phyloP scores from a whole-genome alignment of 2,888 invertebrate species.

The Agrochola lota region DNA sequence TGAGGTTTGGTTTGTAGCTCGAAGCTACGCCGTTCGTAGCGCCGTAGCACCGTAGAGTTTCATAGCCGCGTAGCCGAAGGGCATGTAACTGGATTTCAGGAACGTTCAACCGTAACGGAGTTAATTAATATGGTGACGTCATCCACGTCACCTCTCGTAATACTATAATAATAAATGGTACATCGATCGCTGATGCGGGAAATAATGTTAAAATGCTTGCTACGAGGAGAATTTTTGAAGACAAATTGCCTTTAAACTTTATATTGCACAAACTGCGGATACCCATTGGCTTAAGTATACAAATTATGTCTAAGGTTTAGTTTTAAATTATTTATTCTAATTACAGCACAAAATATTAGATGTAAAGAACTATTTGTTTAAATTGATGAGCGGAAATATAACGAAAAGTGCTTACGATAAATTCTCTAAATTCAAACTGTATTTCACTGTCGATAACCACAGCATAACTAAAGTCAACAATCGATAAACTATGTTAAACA shows the following conservation, averaged over 20 bases:
- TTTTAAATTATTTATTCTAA: no score
- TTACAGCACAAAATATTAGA: no score
- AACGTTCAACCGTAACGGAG: slow-evolving; percentile 58
- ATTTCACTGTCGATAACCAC: background rate
- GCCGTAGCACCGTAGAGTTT: slow-evolving; percentile 53
- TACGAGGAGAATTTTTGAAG: no score
- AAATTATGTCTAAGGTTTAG: no score
- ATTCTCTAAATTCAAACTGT: background rate
- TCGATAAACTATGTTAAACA: background rate
- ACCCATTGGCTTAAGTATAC: no score
- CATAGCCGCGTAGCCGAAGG: slow-evolving; percentile 66
- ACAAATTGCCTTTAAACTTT: no score
- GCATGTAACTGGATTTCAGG: slow-evolving; percentile 65
- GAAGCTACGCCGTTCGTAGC: slow-evolving; percentile 59
- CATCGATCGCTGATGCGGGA: slow-evolving; percentile 24
- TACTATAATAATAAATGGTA: slow-evolving; percentile 39
- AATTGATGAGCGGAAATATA: background rate
- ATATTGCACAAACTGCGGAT: no score
- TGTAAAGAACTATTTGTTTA: no score
- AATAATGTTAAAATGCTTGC: no score
- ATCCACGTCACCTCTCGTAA: slow-evolving; percentile 44
- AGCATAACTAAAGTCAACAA: background rate
- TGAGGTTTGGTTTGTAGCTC: slow-evolving; percentile 42
- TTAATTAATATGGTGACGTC: slow-evolving; percentile 66
- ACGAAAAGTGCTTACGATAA: background rate